phyloP scores from a whole-genome alignment of 2,888 invertebrate species.

The Sycophila texana region DNA sequence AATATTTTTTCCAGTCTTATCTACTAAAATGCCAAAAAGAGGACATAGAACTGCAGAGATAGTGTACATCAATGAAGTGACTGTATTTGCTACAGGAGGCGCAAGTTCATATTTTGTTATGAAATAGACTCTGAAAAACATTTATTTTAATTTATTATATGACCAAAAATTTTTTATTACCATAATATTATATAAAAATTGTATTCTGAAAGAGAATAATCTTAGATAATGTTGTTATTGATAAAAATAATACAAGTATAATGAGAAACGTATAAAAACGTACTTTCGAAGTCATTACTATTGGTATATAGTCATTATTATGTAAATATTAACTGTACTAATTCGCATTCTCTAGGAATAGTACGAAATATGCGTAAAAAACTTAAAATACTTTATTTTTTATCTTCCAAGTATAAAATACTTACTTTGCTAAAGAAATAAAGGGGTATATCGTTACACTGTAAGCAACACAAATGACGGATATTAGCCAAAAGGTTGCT shows the following conservation, averaged over 20 bases:
- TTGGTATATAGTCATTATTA: too few species aligned
- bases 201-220: not conserved
- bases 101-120: slow-evolving; percentile 86
- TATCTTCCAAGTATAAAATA: not conserved
- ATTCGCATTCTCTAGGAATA: too few species aligned
- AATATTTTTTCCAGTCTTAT: slow-evolving; percentile 93
- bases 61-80: slow-evolving; percentile 90
- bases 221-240: slow-evolving; percentile 1
- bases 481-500: slow-evolving; percentile 92
- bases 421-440: slow-evolving; percentile 95
- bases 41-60: slow-evolving; percentile 92
- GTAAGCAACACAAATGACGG: slow-evolving; percentile 93
- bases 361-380: too few species aligned
- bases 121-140: slow-evolving; percentile 88
- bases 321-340: too few species aligned
- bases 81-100: slow-evolving; percentile 86
- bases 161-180: not conserved
- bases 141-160: slow-evolving; percentile 22
- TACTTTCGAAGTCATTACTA: too few species aligned
- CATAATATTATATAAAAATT: slow-evolving; percentile 7
- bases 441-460: slow-evolving; percentile 98
- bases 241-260: too few species aligned
- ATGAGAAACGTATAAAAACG: too few species aligned
- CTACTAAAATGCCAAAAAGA: slow-evolving; percentile 90
- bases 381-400: too few species aligned